Evolutionary conservation across 1,140 invertebrate genomes (phyloP).

Genomic region (Pissodes strobi): DNA sequence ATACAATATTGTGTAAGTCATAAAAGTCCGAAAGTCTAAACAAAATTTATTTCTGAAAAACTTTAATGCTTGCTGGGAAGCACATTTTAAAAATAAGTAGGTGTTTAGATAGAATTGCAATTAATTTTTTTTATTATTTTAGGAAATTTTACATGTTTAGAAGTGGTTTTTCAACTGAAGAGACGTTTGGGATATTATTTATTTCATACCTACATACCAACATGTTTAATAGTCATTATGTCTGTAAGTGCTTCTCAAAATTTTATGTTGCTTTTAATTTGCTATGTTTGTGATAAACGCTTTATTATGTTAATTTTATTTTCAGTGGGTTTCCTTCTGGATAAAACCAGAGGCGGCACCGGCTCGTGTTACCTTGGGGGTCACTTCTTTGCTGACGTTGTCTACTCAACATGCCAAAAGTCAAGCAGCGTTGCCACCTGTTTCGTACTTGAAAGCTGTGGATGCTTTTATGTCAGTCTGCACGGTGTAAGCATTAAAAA

Average conservation of each 20-base stretch:
- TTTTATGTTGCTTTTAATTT: too few species aligned
- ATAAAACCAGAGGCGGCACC: slow-evolving; percentile 89
- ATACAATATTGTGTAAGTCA: too few species aligned
- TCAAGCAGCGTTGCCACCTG: slow-evolving; percentile 83
- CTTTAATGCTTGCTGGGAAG: too few species aligned
- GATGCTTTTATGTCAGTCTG: slow-evolving; percentile 92
- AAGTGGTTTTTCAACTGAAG: slow-evolving; percentile 84
- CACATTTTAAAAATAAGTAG: too few species aligned
- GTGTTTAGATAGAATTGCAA: too few species aligned
- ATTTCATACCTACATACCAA: slow-evolving; percentile 87
- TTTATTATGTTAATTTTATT: too few species aligned
- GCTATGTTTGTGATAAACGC: too few species aligned
- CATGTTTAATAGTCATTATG: slow-evolving; percentile 87
- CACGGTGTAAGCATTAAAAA: slow-evolving; percentile 75
- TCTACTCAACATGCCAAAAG: slow-evolving; percentile 92
- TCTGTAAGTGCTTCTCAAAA: slow-evolving; percentile 70
- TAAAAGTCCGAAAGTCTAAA: too few species aligned
- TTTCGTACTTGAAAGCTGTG: slow-evolving; percentile 88
- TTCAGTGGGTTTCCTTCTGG: slow-evolving; percentile 90
- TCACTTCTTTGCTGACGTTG: slow-evolving; percentile 85
- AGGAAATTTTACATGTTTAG: slow-evolving; percentile 88
- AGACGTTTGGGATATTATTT: slow-evolving; percentile 83
- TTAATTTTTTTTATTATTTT: slow-evolving; percentile 46
- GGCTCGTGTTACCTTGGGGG: slow-evolving; percentile 85
- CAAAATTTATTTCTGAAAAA: too few species aligned